A percentile compares a stretch with the other conserved stretches of the same genome.
phyloP scores from a whole-genome alignment of 2,797 vertebrate species.

The Erethizon dorsatum region DNA sequence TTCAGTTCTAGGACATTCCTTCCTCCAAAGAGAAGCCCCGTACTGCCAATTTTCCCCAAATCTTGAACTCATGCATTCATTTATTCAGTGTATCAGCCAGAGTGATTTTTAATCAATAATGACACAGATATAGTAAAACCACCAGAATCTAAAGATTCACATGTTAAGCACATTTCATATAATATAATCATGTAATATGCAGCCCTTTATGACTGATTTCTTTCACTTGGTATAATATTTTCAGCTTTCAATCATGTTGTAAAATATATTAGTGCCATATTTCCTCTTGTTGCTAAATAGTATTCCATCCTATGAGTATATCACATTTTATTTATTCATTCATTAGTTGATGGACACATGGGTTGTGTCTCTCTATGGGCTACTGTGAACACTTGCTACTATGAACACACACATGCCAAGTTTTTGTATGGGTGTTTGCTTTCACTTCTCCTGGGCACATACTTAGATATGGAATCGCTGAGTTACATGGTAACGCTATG shows the following conservation, averaged over 20 bases:
- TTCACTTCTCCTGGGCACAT: background rate
- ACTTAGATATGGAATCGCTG: background rate
- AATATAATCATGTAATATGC: background rate
- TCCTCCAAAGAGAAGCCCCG: background rate
- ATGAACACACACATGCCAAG: background rate
- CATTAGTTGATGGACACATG: background rate
- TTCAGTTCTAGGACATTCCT: background rate
- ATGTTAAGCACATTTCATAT: background rate
- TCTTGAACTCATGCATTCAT: background rate
- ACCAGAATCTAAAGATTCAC: background rate
- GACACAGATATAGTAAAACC: background rate
- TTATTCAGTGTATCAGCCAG: background rate
- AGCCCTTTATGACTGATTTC: background rate
- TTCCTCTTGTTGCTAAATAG: slow-evolving; percentile 26
- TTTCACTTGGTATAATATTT: slow-evolving; percentile 1
- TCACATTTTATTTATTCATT: background rate
- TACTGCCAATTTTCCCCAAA: background rate
- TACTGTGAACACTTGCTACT: background rate
- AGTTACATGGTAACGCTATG: background rate
- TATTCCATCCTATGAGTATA: background rate
- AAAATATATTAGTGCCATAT: background rate
- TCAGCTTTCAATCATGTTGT: background rate
- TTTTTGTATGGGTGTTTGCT: background rate
- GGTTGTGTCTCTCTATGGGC: background rate
- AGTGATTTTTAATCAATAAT: background rate